Percentiles rank a stretch among this genome's conserved stretches.
phyloP scores from a whole-genome alignment of 53 echinoderm and acorn worm species.

The Patiria pectinifera region DNA sequence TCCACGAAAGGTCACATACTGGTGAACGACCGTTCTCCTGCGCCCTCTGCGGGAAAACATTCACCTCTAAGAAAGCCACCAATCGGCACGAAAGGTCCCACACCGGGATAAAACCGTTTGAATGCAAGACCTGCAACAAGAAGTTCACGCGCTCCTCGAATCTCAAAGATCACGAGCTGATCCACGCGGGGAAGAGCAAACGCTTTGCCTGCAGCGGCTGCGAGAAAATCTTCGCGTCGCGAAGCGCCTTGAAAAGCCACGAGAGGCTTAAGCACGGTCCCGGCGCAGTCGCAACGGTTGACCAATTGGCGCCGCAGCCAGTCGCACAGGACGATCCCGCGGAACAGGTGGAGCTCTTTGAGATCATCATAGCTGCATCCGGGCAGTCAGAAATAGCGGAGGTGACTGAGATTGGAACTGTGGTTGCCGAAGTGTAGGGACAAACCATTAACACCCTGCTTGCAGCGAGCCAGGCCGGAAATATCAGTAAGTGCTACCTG shows the following conservation, averaged over 20 bases:
- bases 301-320: not conserved
- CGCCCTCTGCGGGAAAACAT: slow-evolving; percentile 50
- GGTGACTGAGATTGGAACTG: slow-evolving; percentile 32
- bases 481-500: no score
- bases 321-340: slow-evolving; percentile 10
- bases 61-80: slow-evolving; percentile 59
- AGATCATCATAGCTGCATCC: slow-evolving; percentile 50
- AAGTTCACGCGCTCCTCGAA: slow-evolving; percentile 48
- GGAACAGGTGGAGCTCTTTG: slow-evolving; percentile 54
- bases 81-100: slow-evolving; percentile 66
- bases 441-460: not conserved
- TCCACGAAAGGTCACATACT: slow-evolving; percentile 62
- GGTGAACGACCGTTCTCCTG: slow-evolving; percentile 71
- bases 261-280: slow-evolving; percentile 43
- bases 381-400: slow-evolving; percentile 39
- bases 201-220: slow-evolving; percentile 54
- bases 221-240: slow-evolving; percentile 59
- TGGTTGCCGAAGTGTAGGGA: not conserved
- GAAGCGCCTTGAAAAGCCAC: slow-evolving; percentile 57
- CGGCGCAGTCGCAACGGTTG: not conserved
- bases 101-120: slow-evolving; percentile 58
- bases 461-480: no score
- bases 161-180: slow-evolving; percentile 56
- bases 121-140: slow-evolving; percentile 66
- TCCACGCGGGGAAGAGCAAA: slow-evolving; percentile 61